phyloP scores from a whole-genome alignment of 2,888 invertebrate genomes.

The Eucriotettix oculatus region DNA sequence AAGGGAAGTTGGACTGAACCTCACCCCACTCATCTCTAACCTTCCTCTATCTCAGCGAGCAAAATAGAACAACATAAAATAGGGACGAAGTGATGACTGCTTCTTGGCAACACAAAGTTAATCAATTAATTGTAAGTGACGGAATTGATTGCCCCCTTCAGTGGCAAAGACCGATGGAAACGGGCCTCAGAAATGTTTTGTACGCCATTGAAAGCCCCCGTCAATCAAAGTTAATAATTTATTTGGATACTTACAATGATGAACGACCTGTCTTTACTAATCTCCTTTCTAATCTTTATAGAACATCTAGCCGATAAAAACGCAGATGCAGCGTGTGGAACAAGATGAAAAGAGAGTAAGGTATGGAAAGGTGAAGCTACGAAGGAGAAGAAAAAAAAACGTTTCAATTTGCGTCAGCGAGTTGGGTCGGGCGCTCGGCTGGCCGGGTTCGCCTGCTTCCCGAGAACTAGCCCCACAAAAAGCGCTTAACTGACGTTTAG shows the following conservation, averaged over 20 bases:
- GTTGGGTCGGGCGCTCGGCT: not conserved
- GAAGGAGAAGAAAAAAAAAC: slow-evolving; percentile 5
- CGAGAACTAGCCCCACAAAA: not conserved
- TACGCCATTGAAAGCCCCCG: not conserved
- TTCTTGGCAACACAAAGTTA: not conserved
- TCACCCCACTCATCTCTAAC: too few relatives aligned
- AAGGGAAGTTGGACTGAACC: too few relatives aligned
- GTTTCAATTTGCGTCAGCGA: slow-evolving; percentile 5
- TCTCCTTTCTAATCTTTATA: slow-evolving; percentile 4
- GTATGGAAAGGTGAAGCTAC: not conserved
- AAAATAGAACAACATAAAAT: too few relatives aligned
- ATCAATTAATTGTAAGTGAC: not conserved
- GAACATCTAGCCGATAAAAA: not conserved
- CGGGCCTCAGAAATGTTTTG: not conserved
- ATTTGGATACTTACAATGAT: not conserved
- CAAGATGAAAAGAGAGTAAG: not conserved
- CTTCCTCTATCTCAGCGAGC: too few relatives aligned
- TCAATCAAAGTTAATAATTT: slow-evolving; percentile 2
- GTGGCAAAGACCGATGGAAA: not conserved
- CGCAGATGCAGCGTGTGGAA: not conserved
- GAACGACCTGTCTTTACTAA: slow-evolving; percentile 3
- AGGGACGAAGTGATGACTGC: not conserved
- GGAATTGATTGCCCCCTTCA: not conserved
- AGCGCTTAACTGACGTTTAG: not conserved
- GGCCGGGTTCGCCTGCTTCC: not conserved